These are phyloP conservation scores for Blastobasis lacticolella DNA, from an alignment of 2,888 invertebrate species.

Conservation along the genomic window DNA sequence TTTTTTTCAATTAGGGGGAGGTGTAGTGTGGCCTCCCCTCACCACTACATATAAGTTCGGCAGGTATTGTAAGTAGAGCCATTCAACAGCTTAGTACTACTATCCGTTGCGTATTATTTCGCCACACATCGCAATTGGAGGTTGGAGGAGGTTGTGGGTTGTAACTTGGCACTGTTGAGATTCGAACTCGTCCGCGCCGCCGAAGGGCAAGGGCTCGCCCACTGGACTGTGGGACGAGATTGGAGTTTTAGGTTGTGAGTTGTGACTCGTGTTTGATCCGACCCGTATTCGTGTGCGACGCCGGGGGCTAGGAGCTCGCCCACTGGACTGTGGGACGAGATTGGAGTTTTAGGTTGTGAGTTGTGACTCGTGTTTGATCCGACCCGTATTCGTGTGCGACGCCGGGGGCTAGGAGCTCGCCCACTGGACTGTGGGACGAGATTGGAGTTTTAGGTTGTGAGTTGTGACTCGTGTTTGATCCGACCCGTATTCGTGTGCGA, in stretches of 20 bases:
- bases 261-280: too few species aligned
- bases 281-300: slow-evolving; percentile 13
- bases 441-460: not conserved
- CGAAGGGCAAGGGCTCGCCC: slow-evolving; percentile 14
- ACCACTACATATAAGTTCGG: too few species aligned
- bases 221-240: slow-evolving; percentile 4
- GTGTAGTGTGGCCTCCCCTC: too few species aligned
- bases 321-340: slow-evolving; percentile 2
- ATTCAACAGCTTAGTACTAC: too few species aligned
- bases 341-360: not conserved
- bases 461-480: too few species aligned
- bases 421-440: slow-evolving; percentile 4
- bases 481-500: slow-evolving; percentile 14
- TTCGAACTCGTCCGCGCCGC: slow-evolving; percentile 14
- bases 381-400: slow-evolving; percentile 14
- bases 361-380: too few species aligned
- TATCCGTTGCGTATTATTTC: too few species aligned
- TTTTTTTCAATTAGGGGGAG: too few species aligned
- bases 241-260: not conserved
- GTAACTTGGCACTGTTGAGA: too few species aligned
- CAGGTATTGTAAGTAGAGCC: too few species aligned
- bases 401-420: slow-evolving; percentile 13
- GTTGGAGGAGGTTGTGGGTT: too few species aligned
- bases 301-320: slow-evolving; percentile 14
- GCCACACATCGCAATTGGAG: too few species aligned